These are phyloP conservation scores for Mesaphorura yosii DNA, from an alignment of 1,140 invertebrate species.

Conservation along the genomic window DNA sequence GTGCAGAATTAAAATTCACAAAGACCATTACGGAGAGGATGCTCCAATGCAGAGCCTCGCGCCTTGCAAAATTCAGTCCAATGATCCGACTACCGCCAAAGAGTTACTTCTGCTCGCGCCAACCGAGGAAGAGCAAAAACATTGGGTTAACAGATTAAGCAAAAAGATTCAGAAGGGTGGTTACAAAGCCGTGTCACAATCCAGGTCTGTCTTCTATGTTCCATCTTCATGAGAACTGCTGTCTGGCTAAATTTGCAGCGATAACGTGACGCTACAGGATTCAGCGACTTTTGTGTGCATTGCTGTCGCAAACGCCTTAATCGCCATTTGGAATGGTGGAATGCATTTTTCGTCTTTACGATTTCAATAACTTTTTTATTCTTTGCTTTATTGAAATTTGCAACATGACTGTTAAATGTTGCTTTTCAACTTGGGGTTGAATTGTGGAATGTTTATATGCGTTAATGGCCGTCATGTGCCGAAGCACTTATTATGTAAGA, in stretches of 20 bases:
- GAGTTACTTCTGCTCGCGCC: conserved; percentile 78
- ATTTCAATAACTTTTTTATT: too few relatives aligned
- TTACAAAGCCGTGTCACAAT: conserved; percentile 55
- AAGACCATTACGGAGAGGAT: conserved; percentile 76
- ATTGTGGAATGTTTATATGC: too few relatives aligned
- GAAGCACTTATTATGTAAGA: too few relatives aligned
- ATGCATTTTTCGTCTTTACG: too few relatives aligned
- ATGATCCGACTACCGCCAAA: conserved; percentile 78
- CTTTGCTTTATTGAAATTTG: too few relatives aligned
- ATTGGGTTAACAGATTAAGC: conserved; percentile 79
- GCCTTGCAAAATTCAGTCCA: conserved; percentile 79
- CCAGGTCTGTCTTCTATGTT: conserved; percentile 25
- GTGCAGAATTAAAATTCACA: conserved; percentile 91
- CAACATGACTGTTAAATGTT: too few relatives aligned
- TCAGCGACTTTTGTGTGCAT: too few relatives aligned
- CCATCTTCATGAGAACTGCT: conserved; percentile 6
- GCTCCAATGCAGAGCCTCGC: conserved; percentile 58
- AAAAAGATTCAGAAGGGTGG: conserved; percentile 89
- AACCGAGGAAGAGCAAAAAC: conserved; percentile 73
- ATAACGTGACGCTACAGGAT: conserved; percentile 9
- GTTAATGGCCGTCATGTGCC: too few relatives aligned
- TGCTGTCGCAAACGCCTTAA: too few relatives aligned
- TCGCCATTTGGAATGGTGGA: too few relatives aligned
- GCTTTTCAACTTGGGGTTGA: too few relatives aligned
- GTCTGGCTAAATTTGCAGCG: not conserved